These are phyloP conservation scores for Neodontobutis hainanensis DNA, from an alignment of 2,113 vertebrate species.

Conservation along the genomic window DNA sequence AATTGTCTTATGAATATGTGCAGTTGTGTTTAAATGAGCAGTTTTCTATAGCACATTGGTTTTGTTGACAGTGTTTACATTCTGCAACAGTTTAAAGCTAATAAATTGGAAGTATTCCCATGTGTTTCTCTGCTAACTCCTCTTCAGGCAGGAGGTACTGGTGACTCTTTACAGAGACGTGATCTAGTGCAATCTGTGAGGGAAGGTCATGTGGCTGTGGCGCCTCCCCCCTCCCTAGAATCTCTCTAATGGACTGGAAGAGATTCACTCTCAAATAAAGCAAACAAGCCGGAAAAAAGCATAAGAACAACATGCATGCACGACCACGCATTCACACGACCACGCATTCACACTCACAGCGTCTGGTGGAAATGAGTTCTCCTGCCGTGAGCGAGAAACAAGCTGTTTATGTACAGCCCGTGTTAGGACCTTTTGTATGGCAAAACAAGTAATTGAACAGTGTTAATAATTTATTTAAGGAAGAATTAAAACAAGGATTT, in stretches of 20 bases:
- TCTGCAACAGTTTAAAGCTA: not conserved
- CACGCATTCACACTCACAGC: not conserved
- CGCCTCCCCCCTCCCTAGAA: conserved; percentile 40
- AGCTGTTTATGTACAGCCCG: conserved; percentile 41
- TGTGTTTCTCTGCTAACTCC: conserved; percentile 12
- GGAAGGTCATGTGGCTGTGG: conserved; percentile 56
- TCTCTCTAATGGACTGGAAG: conserved; percentile 66
- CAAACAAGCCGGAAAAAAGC: conserved; percentile 52
- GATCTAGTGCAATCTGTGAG: conserved; percentile 54
- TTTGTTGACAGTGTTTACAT: not conserved
- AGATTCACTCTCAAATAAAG: conserved; percentile 63
- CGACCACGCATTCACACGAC: not conserved
- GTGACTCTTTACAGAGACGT: conserved; percentile 47
- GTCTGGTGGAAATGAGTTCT: conserved; percentile 37
- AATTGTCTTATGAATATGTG: conserved; percentile 21
- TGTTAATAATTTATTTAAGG: not conserved
- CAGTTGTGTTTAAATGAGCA: conserved; percentile 10
- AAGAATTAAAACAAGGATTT: too few relatives aligned
- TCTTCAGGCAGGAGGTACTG: conserved; percentile 10
- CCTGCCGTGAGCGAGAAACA: conserved; percentile 26
- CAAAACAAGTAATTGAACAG: not conserved
- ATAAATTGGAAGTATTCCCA: not conserved
- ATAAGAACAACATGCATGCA: conserved; percentile 12
- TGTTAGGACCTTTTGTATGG: not conserved
- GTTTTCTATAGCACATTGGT: not conserved